These are phyloP conservation scores for Pristis pectinata DNA, from an alignment of 2,797 vertebrate genomes.

Conservation along the genomic window DNA sequence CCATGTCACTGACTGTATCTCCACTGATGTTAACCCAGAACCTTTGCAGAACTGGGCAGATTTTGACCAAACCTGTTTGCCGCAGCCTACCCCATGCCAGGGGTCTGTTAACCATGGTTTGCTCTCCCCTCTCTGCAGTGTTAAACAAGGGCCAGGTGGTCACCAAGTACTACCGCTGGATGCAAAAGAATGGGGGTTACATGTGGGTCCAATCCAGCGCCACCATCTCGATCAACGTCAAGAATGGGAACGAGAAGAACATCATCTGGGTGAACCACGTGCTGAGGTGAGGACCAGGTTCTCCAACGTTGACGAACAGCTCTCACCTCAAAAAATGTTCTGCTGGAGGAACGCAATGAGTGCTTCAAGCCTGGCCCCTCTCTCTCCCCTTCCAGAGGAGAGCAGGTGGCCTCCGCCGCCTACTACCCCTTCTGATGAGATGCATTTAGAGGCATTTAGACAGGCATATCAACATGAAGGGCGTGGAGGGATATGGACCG, in stretches of 20 bases:
- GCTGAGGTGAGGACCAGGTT: constrained; percentile 64
- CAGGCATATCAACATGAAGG: too few relatives aligned
- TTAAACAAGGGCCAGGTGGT: constrained; percentile 84
- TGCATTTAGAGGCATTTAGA: too few relatives aligned
- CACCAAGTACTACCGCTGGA: constrained; percentile 80
- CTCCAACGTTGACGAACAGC: too few relatives aligned
- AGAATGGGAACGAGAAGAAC: constrained; percentile 79
- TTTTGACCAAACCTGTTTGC: neutral
- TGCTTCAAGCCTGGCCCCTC: too few relatives aligned
- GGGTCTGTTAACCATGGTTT: neutral
- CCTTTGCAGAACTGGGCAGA: neutral
- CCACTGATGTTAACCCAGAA: too few relatives aligned
- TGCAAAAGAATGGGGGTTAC: constrained; percentile 77
- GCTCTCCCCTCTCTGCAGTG: constrained; percentile 53
- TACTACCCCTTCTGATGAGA: too few relatives aligned
- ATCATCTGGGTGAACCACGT: constrained; percentile 88
- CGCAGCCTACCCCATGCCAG: neutral
- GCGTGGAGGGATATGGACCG: too few relatives aligned
- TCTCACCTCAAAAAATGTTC: too few relatives aligned
- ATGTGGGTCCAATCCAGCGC: constrained; percentile 86
- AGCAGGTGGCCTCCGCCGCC: too few relatives aligned
- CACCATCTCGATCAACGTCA: constrained; percentile 80
- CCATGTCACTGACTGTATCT: too few relatives aligned
- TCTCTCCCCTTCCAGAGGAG: too few relatives aligned
- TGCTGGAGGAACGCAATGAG: too few relatives aligned